Conservation (phyloP, 2,797 vertebrate genomes). For the Microhierax caerulescens region DNA sequence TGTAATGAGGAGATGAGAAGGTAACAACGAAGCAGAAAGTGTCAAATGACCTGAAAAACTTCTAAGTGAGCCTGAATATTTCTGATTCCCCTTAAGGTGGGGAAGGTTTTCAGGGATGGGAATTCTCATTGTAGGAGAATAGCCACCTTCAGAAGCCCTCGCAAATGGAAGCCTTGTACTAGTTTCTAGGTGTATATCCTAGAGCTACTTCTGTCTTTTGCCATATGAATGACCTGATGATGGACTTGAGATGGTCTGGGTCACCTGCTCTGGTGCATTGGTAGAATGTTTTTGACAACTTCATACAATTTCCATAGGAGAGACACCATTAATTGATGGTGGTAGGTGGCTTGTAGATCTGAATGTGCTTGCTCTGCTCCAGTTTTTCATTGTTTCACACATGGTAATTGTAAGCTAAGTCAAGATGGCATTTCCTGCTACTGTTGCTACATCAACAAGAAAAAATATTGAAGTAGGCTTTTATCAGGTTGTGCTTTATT, state of each 20-base stretch:
- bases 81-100: not conserved
- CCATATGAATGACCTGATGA: fast-evolving
- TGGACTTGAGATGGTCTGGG: not conserved
- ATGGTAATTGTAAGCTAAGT: not conserved
- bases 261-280: not conserved
- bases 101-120: not conserved
- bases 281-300: not conserved
- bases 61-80: not conserved
- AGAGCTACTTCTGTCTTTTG: not conserved
- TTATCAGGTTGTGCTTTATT: not conserved
- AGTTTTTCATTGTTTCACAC: not conserved
- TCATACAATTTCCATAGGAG: not conserved
- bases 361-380: not conserved
- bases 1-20: not conserved
- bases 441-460: not conserved
- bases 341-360: not conserved
- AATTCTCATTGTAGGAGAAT: not conserved
- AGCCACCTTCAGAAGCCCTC: not conserved
- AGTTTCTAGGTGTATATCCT: not conserved
- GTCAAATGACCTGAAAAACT: conserved; percentile 1
- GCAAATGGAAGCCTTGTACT: not conserved
- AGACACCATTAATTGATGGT: fast-evolving
- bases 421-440: not conserved
- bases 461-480: not conserved
- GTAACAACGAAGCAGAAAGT: not conserved